Conservation (phyloP, 2,888 invertebrate genomes). For the Melipona beecheii region DNA sequence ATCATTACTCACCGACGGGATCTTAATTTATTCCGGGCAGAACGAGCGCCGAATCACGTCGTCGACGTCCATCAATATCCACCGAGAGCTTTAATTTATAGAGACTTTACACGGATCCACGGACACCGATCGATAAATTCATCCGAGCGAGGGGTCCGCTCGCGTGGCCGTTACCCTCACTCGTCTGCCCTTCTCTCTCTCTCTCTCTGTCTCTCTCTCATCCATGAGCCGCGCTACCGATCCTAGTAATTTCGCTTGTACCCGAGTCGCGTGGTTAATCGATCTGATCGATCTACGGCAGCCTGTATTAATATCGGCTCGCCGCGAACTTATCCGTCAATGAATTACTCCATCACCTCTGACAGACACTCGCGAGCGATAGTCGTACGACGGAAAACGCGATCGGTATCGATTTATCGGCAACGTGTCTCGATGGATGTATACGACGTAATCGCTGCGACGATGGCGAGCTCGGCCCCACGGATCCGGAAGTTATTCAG, state of each 20-base stretch:
- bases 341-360: slow-evolving; percentile 36
- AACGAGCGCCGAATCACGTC: slow-evolving; percentile 52
- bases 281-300: slow-evolving; percentile 44
- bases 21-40: slow-evolving; percentile 64
- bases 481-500: background rate
- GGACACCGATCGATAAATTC: slow-evolving; percentile 50
- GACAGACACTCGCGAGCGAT: slow-evolving; percentile 13
- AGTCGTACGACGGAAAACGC: slow-evolving; percentile 15
- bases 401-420: background rate
- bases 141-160: slow-evolving; percentile 17
- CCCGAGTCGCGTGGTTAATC: slow-evolving; percentile 37
- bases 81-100: slow-evolving; percentile 49
- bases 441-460: background rate
- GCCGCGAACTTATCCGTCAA: slow-evolving; percentile 10
- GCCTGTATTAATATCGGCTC: slow-evolving; percentile 49
- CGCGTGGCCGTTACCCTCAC: slow-evolving; percentile 7
- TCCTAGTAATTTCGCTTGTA: slow-evolving; percentile 44
- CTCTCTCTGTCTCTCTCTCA: slow-evolving; percentile 10
- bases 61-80: slow-evolving; percentile 60
- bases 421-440: background rate
- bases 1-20: slow-evolving; percentile 52
- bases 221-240: slow-evolving; percentile 28
- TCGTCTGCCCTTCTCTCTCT: background rate
- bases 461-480: background rate
- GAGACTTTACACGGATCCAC: slow-evolving; percentile 57